Conservation (phyloP, 2,797 vertebrate genomes). For the Tadarida brasiliensis region DNA sequence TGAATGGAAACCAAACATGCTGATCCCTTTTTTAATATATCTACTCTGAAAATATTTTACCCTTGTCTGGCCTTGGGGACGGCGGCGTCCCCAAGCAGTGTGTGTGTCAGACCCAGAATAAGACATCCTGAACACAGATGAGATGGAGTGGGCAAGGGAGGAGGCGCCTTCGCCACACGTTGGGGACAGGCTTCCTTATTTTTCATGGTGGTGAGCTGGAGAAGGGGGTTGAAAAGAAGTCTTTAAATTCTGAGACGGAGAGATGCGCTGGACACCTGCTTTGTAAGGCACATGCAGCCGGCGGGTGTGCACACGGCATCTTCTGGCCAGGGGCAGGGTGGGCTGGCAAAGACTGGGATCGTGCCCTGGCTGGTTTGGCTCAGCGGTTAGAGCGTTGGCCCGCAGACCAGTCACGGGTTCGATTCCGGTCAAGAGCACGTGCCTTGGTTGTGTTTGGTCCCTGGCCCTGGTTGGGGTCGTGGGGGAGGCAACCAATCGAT, state of each 20-base stretch:
- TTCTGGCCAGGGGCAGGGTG: not conserved
- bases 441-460: no score
- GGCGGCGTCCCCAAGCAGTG: not conserved
- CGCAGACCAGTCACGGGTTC: no score
- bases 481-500: no score
- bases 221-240: not conserved
- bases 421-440: no score
- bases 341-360: no score
- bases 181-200: not conserved
- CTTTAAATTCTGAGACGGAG: not conserved
- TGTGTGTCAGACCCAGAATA: not conserved
- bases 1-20: not conserved
- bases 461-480: no score
- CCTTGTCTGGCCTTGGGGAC: not conserved
- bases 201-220: not conserved
- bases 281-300: not conserved
- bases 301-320: not conserved
- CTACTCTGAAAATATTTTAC: conserved; percentile 18
- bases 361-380: no score
- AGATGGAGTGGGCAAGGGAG: not conserved
- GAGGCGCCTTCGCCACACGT: not conserved
- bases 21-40: not conserved
- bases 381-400: no score
- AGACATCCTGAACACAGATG: not conserved
- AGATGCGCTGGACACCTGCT: not conserved